Evolutionary conservation across 2,113 vertebrate genomes (phyloP).

Genomic region (Cynopterus brachyotis): DNA sequence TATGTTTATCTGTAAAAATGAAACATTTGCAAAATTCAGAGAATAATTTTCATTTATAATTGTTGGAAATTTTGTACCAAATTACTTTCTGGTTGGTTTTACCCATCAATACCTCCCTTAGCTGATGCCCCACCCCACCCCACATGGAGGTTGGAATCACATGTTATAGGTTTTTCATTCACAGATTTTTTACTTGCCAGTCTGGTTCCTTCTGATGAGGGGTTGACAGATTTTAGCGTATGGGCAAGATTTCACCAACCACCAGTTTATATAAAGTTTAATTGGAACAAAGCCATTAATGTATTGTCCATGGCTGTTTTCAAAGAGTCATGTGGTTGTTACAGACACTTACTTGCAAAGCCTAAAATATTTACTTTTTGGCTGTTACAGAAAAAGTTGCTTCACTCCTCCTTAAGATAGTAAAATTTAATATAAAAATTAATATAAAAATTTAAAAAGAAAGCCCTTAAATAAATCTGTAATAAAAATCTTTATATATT

Average conservation of each 20-base stretch:
- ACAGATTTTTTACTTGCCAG: not conserved
- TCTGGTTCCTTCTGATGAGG: not conserved
- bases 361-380: not conserved
- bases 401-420: not conserved
- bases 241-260: not conserved
- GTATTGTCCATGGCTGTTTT: not conserved
- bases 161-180: not conserved
- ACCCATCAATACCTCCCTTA: not conserved
- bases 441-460: not conserved
- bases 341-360: not conserved
- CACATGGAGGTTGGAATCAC: not conserved
- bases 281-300: not conserved
- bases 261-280: not conserved
- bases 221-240: not conserved
- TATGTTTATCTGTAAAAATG: conserved; percentile 48
- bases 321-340: not conserved
- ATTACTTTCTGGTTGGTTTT: conserved; percentile 36
- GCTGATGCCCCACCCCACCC: not conserved
- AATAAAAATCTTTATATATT: conserved; percentile 37
- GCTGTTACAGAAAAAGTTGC: not conserved
- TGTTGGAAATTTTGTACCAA: not conserved
- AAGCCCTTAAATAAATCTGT: not conserved
- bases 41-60: not conserved
- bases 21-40: conserved; percentile 9
- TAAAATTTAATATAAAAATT: conserved; percentile 52